Evolutionary conservation across 2,797 vertebrate genomes (phyloP), one percentile per base, ranked within the genome.

Genomic region (Oryzias sinensis): DNA sequence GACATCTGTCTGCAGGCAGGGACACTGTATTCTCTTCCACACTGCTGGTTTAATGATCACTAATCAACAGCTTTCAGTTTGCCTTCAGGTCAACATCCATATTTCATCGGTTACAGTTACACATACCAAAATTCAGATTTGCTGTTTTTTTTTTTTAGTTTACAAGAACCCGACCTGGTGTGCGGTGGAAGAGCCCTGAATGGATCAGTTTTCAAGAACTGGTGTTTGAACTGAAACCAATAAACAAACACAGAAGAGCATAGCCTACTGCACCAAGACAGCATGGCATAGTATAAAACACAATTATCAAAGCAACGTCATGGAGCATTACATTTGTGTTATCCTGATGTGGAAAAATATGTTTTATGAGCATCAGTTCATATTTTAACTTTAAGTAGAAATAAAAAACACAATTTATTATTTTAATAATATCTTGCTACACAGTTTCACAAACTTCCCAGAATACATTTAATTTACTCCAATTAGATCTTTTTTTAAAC

Each of bases 81-180:
- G 11, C 54, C 62, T 24, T 6, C 25, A 49, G 64, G 51, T 52
- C 1, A 5, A 42, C 52, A 74, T 76, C 79, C 29, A 74, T 74
- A 58, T 49, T 50, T 51, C 50, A 61, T 48, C 33, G 52, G 3
- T 11, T 37, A 22, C 43, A 25, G 11, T 53, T 59, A 52, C 18
- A 29, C 43, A 37, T 54, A 7, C 18, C 9, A 45, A n/a, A 25
- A 16, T 17, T 11, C 5, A 43, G 45, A 37, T 20, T 9, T 54
- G 17, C 17, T 56, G 5, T 37, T 13, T 37, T 37, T 33, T 33
- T 46, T 20, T 46, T 20, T 22, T 14, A 22, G 11, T 20, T 11
- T 45, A 11, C 17, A 7, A 18, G 44, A 45, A 45, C 20, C 8
- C 9, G 44, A 5, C 33, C 27, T 20, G 17, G 47, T 47, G 14